These are phyloP conservation scores for Amblyopsis hoosieri DNA, from an alignment of 2,797 vertebrate species.

Conservation along the genomic window DNA sequence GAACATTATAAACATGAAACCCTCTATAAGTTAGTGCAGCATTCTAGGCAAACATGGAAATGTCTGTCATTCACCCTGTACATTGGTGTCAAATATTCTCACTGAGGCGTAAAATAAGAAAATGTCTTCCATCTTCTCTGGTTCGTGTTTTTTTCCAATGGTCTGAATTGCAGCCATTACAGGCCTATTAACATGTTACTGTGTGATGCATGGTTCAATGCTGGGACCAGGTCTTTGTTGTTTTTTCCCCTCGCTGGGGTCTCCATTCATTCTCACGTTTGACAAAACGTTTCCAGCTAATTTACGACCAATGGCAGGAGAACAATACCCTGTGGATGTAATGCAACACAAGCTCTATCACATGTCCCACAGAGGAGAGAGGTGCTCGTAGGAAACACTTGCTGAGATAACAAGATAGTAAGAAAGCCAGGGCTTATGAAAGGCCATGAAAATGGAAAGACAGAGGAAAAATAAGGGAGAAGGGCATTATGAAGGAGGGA, in stretches of 20 bases:
- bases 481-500: background rate
- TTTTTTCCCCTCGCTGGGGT: constrained; percentile 33
- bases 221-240: constrained; percentile 50
- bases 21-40: constrained; percentile 1
- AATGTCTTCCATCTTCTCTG: constrained; percentile 38
- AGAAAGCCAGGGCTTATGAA: constrained; percentile 61
- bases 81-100: constrained; percentile 21
- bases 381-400: constrained; percentile 77
- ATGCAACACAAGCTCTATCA: constrained; percentile 52
- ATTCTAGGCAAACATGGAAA: constrained; percentile 34
- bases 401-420: constrained; percentile 83
- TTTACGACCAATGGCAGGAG: constrained; percentile 68
- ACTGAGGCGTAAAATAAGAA: constrained; percentile 40
- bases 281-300: constrained; percentile 79
- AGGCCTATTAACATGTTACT: constrained; percentile 56
- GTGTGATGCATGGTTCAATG: constrained; percentile 52
- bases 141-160: constrained; percentile 52
- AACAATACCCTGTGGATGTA: constrained; percentile 73
- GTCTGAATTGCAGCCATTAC: constrained; percentile 57
- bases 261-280: constrained; percentile 49
- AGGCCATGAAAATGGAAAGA: constrained; percentile 49
- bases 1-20: no score
- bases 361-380: constrained; percentile 65
- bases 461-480: background rate
- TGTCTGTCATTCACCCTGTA: constrained; percentile 15